phyloP scores from a whole-genome alignment of 1,140 invertebrate species.

The Heliconius himera region DNA sequence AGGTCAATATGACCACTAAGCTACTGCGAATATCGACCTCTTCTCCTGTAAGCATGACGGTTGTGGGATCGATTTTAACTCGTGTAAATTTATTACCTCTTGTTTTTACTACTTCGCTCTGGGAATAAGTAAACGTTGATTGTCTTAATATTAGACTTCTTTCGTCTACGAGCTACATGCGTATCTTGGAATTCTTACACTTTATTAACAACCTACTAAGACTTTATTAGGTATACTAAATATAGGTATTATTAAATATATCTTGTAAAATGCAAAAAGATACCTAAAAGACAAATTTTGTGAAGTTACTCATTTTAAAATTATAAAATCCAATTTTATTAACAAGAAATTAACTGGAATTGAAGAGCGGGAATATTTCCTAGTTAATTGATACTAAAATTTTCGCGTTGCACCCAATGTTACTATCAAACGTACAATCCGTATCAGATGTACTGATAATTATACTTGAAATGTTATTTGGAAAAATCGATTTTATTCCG shows the following conservation, averaged over 20 bases:
- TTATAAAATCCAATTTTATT: background rate
- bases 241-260: background rate
- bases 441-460: background rate
- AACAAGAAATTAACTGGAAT: background rate
- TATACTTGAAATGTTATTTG: background rate
- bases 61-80: too few relatives aligned
- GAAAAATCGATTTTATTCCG: background rate
- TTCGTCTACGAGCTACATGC: too few relatives aligned
- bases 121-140: too few relatives aligned
- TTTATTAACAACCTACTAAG: too few relatives aligned
- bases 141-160: too few relatives aligned
- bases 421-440: constrained; percentile 10
- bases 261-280: too few relatives aligned
- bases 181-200: too few relatives aligned
- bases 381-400: constrained; percentile 4
- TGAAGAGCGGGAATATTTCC: constrained; percentile 5
- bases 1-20: too few relatives aligned
- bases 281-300: background rate
- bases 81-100: too few relatives aligned
- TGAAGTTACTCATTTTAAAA: background rate
- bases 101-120: too few relatives aligned
- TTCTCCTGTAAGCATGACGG: too few relatives aligned
- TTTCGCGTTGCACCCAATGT: constrained; percentile 19
- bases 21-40: too few relatives aligned
- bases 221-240: background rate